Evolutionary conservation across 2,888 invertebrate species (phyloP), one percentile per base, ranked within the genome.

Genomic region (Mythimna ferrago): DNA sequence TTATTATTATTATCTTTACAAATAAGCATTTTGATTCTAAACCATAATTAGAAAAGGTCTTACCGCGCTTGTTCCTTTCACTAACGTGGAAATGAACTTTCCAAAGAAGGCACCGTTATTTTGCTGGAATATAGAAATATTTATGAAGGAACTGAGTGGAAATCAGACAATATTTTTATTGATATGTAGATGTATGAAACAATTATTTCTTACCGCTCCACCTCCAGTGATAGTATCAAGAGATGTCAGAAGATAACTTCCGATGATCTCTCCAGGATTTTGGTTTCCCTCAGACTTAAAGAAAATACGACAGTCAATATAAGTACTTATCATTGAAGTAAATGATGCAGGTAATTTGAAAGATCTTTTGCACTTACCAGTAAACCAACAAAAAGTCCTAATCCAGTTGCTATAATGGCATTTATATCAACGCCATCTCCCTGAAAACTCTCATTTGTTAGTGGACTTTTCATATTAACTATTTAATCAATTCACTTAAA

Each of bases 91-190:
- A 69, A 95, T 72, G 32, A 96, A 94, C 63, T 89, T 94, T 66
- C 96, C 96, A 81, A 96, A 93, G 86, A 95, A 96, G 6, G 90
- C 93, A 0, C 96, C 96, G 73, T 96, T 96, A 80, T 96, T 96
- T 90, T 94, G 87, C 96, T 96, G 93, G 38, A 92, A 89, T 32
- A 54, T 6, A 19, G 1, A 63, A 7, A 16, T 56, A 64, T n/a
- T 14, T 6, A 16, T 67, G 6, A 21, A 9, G 3, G 26, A 21
- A 62, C 6, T 57, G 11, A 11, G 26, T 32, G 5, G 11, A 44
- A 26, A 11, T 32, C 3, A 16, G n/a, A 6, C 16, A 48, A 16
- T 48, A 19, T 6, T 16, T 48, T 16, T 48, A 48, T 19, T 48
- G 16, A 48, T 16, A 6, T 48, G 16, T 16, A 44, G 14, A 44